Evolutionary conservation across 2,797 vertebrate genomes (phyloP).

Genomic region (Sebastes glaucus): DNA sequence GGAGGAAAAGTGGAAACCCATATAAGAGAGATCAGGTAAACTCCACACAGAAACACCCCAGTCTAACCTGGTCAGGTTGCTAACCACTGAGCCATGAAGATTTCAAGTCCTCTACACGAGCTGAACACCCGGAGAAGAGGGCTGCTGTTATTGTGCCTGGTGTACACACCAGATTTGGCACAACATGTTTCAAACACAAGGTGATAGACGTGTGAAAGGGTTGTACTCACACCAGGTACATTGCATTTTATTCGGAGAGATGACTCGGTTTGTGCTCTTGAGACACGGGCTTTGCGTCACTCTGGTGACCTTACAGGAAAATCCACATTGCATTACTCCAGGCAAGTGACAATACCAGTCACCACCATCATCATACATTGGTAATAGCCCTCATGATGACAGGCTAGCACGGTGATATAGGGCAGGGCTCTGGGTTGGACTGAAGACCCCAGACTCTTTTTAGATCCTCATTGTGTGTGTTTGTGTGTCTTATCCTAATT

Average conservation of each 20-base stretch:
- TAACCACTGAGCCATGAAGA: not conserved
- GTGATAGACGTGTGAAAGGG: conserved; percentile 1
- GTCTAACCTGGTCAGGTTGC: not conserved
- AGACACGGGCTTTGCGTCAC: conserved; percentile 80
- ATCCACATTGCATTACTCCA: conserved; percentile 83
- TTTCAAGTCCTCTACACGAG: not conserved
- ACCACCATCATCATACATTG: conserved; percentile 66
- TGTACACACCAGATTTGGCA: not conserved
- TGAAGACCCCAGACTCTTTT: conserved; percentile 2
- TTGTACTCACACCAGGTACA: conserved; percentile 29
- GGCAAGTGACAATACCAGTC: conserved; percentile 78
- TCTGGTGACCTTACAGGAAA: conserved; percentile 83
- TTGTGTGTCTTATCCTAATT: conserved; percentile 17
- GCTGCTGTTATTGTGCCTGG: not conserved
- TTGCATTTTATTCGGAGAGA: conserved; percentile 66
- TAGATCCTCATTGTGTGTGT: not conserved
- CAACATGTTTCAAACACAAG: conserved; percentile 1
- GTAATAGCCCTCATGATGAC: conserved; percentile 64
- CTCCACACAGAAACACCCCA: not conserved
- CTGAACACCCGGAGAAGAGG: not conserved
- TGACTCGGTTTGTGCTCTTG: conserved; percentile 79
- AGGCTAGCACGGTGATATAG: conserved; percentile 30
- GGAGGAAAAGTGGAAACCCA: conserved; percentile 4
- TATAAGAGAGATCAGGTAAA: not conserved
- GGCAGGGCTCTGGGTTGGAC: conserved; percentile 12